Base-by-base conservation (phyloP, 2,797 vertebrate species). In the Gallirallus australis region DNA sequence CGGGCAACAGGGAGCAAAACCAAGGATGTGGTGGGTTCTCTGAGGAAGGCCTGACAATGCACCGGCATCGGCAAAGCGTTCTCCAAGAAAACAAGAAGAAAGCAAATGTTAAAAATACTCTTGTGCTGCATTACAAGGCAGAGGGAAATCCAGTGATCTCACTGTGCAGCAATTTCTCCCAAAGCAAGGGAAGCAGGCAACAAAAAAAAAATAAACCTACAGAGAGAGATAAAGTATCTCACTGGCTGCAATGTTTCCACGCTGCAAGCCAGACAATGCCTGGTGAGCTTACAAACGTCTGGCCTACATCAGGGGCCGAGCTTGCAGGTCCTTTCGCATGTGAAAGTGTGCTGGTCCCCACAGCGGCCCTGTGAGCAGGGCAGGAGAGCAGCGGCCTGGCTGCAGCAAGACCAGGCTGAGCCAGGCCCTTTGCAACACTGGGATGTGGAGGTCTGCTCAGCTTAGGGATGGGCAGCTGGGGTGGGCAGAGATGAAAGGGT, bases 61-160 rank as follows among this genome's bases (percentile, higher is more conserved):
- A 68, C 40, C 56, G 53, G 89, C 63, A 64, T 48, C 3, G 13
- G 76, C 77, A 92, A 73, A 94, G 77, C 9, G 2, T 37, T 39
- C 73, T 88, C 80, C 31, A 57, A 80, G 81, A 56, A 25, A 56
- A 90, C 23, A 73, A 65, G 39, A 53, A 95, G 81, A 93, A 85
- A 70, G 28, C 61, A 86, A 96, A 94, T 2, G 60, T 63, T 91
- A 94, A 94, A 82, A 87, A 94, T 93, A 82, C 70, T 89, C 75
- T 94, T 88, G 61, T 61, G 39, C 95, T 93, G 94, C 93, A 60
- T 94, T 93, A 90, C 78, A 72, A 93, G 94, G 40, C 52, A 15
- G 73, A 95, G 94, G 96, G 96, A 97, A 97, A 97, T 96, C 95
- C 94, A 96, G 89, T 96, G 96, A 95, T 90, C 96, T 97, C 96